phyloP scores from a whole-genome alignment of 2,888 invertebrate species.

The Hedya salicella region DNA sequence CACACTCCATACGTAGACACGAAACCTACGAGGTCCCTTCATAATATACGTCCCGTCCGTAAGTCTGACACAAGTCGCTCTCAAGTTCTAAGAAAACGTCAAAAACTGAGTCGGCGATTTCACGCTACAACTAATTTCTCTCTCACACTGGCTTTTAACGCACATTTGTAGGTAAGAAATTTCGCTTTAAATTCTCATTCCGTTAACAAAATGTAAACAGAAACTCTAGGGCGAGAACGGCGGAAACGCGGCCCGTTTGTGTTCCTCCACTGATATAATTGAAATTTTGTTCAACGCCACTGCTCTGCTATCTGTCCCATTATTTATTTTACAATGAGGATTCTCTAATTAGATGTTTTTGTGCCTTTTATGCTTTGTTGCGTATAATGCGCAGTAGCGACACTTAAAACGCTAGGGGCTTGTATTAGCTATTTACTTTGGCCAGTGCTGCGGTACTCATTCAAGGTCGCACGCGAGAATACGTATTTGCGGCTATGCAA shows the following conservation, averaged over 20 bases:
- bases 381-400: conserved; percentile 37
- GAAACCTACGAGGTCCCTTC: conserved; percentile 27
- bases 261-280: conserved; percentile 69
- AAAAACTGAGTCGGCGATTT: conserved; percentile 57
- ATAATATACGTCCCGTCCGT: conserved; percentile 30
- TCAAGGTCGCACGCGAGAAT: too few relatives aligned
- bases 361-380: conserved; percentile 51
- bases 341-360: conserved; percentile 64
- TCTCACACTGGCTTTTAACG: conserved; percentile 63
- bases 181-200: conserved; percentile 78
- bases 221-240: conserved; percentile 62
- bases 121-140: conserved; percentile 60
- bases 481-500: too few relatives aligned
- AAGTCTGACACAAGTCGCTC: conserved; percentile 36
- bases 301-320: conserved; percentile 62
- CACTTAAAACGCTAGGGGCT: conserved; percentile 8
- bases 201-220: conserved; percentile 80
- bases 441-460: background rate
- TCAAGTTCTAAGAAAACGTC: conserved; percentile 43
- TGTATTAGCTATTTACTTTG: background rate
- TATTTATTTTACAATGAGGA: conserved; percentile 62
- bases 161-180: conserved; percentile 75
- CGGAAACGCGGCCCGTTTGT: conserved; percentile 60
- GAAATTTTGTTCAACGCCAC: conserved; percentile 72
- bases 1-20: conserved; percentile 3